phyloP scores from a whole-genome alignment of 2,888 invertebrate species.

The Ellobium chinense region DNA sequence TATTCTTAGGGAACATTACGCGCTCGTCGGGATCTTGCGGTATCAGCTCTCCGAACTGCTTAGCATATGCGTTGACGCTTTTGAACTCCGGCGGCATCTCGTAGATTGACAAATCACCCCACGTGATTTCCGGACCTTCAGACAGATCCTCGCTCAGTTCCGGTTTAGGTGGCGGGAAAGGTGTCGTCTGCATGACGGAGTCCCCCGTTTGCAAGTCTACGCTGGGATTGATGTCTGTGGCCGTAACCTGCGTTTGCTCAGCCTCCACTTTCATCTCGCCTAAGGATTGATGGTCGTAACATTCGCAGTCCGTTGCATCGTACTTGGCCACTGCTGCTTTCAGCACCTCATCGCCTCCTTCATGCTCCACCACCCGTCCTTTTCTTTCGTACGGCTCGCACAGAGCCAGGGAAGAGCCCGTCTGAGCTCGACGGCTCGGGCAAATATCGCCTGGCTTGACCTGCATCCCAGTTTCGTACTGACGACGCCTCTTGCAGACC shows the following conservation, averaged over 20 bases:
- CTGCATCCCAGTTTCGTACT: background rate
- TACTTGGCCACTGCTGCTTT: background rate
- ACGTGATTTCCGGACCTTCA: background rate
- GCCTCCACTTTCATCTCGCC: background rate
- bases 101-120: constrained; percentile 5
- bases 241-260: background rate
- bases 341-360: background rate
- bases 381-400: background rate
- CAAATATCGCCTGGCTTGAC: background rate
- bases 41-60: background rate
- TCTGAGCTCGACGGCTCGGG: background rate
- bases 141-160: background rate
- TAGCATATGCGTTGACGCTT: background rate
- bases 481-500: background rate
- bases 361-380: background rate
- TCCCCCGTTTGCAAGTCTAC: background rate
- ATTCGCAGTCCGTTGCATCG: background rate
- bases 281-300: background rate
- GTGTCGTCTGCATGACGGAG: background rate
- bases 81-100: background rate
- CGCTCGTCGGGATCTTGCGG: background rate
- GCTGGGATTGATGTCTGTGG: constrained; percentile 21
- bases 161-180: background rate
- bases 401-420: background rate
- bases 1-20: background rate